Evolutionary conservation across 92 coral and sea anemone species (phyloP), one percentile per base, ranked within the genome.

Genomic region (Porites rus): DNA sequence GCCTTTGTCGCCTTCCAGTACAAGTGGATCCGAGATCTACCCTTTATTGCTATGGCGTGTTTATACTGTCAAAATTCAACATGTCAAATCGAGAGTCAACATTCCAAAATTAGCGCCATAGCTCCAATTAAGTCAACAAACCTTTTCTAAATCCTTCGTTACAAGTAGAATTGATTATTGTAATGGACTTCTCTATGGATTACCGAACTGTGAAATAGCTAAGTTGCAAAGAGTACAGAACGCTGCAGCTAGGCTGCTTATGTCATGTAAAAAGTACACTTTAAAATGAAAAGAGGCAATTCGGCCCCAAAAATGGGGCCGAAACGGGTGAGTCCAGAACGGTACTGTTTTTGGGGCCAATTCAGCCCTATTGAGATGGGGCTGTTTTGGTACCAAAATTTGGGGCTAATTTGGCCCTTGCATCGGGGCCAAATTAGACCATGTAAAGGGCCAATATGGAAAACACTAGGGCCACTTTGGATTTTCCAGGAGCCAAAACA

Each of bases 221-320:
- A 24, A 24, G 25, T 24, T 24, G 25, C 25, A 24, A 24, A 24
- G 25, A 24, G 25, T 24, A 24, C 25, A 24, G 25, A 24, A 24
- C 25, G 25, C 25, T 24, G 25, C 25, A 24, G 25, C 25, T 24
- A 24, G 25, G 25, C 25, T 24, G 25, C 25, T 24, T 24, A 24
- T 24, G 25, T 24, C 25, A 24, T 24, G 25, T 24, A 24, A 24
- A 24, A 24, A 24, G 25, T 24, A 1, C 88, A 75, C 81, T 84
- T 82, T 84, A 84, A 84, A 84, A 75, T 77, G 73, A 84, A 83
- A 78, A 80, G 85, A 66, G 85, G 76, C 52, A 58, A 38, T 64
- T 64, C 50, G 74, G 73, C 84, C 74, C 88, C 88, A 84, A 73
- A 74, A 84, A 82, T 73, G 72, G 88, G 81, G 88, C 88, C 88